Evolutionary conservation across 2,797 vertebrate species (phyloP).

Genomic region (Pseudochromis fuscus): DNA sequence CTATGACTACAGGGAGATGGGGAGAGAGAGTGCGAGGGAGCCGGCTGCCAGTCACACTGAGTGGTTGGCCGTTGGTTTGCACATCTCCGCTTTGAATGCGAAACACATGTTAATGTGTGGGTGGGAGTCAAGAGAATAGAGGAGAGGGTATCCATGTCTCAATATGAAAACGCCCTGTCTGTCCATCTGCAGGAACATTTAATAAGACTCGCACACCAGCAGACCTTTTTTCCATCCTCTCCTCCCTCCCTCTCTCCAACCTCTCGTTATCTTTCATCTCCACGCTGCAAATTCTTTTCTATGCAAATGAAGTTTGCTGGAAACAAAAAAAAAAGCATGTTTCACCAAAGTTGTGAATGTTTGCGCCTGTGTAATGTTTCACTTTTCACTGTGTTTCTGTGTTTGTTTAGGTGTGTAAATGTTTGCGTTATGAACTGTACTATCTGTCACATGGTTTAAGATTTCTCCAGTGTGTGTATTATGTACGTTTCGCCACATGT

Average conservation of each 20-base stretch:
- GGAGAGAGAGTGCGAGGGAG: constrained; percentile 43
- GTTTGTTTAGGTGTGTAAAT: constrained; percentile 75
- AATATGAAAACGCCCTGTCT: constrained; percentile 86
- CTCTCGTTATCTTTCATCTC: constrained; percentile 75
- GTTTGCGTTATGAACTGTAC: constrained; percentile 53
- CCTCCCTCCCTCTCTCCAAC: constrained; percentile 43
- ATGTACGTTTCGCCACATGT: constrained; percentile 43
- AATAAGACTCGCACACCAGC: constrained; percentile 78
- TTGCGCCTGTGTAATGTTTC: constrained; percentile 61
- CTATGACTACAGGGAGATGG: constrained; percentile 41
- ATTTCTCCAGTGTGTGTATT: constrained; percentile 23
- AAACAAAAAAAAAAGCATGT: constrained; percentile 26
- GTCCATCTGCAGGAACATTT: constrained; percentile 87
- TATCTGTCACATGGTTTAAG: constrained; percentile 50
- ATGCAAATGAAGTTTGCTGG: constrained; percentile 67
- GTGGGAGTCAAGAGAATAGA: constrained; percentile 86
- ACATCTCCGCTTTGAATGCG: constrained; percentile 86
- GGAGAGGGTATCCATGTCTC: constrained; percentile 88
- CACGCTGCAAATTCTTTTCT: constrained; percentile 56
- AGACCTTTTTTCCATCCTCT: constrained; percentile 72
- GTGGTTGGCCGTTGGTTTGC: constrained; percentile 81
- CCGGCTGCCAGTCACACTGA: constrained; percentile 76
- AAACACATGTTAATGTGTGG: constrained; percentile 89
- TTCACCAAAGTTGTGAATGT: constrained; percentile 35
- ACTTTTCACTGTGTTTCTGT: constrained; percentile 26